Evolutionary conservation across 2,113 vertebrate species (phyloP), one percentile per base, ranked within the genome.

Genomic region (Thryonomys swinderianus): DNA sequence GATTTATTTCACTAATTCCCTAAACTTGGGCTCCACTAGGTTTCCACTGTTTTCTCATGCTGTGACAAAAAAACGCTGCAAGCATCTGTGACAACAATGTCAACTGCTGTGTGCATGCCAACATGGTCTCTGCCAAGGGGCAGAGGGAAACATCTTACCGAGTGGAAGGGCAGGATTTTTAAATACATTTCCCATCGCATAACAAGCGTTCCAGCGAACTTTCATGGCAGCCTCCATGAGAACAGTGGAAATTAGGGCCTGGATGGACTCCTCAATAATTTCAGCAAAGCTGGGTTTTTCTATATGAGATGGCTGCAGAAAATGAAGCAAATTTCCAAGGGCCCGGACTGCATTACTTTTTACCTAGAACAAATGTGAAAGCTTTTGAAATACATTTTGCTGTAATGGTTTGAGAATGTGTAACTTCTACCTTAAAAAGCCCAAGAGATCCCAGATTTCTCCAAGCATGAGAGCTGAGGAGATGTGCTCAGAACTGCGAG

Each of bases 141-240:
- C 45, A n/a, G 83, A 90, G 76, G 67, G 42, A 67, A 40, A 20
- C 11, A 16, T 94, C 99, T 98, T 95, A 99, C 99, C 99, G 0
- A 99, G 98, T 0, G 99, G 99, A 97, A 99, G 98, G 74, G 99
- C 98, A 0, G 99, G 97, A 95, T 99, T 99, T 97, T 98, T 99
- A 97, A 99, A 99, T 0, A 99, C 99, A 34, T 99, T 99, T 17
- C 99, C 99, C 71, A 99, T 96, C 0, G 99, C 99, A 1, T 99
- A 99, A 34, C 99, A 99, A 10, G 99, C 99, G 32, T 99, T 99
- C 99, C 99, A 99, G 67, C 99, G 98, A 90, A 99, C 99, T 96
- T 99, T 99, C 99, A 99, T 99, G 1, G 99, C 99, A 94, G 99
- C 99, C 34, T 99, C 99, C 0, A 98, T 99, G 78, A 98, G 98